phyloP scores from a whole-genome alignment of 2,113 vertebrate genomes.

The Morone chrysops region DNA sequence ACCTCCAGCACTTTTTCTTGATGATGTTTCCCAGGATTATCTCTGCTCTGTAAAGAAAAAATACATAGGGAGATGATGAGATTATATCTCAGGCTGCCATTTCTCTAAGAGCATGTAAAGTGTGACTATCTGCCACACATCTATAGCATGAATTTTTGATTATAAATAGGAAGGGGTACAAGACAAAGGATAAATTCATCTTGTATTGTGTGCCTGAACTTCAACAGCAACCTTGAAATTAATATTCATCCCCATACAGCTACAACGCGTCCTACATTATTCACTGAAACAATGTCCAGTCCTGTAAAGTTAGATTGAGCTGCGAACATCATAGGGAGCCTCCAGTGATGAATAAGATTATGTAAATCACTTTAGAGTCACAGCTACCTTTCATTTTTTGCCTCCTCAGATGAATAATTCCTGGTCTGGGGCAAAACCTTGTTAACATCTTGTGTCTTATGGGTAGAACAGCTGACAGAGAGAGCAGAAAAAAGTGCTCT shows the following conservation, averaged over 20 bases:
- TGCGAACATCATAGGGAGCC: constrained; percentile 43
- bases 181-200: constrained; percentile 23
- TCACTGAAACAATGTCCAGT: constrained; percentile 31
- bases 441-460: constrained; percentile 16
- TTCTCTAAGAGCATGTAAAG: constrained; percentile 28
- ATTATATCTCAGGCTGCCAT: constrained; percentile 48
- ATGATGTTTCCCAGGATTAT: constrained; percentile 98
- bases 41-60: constrained; percentile 88
- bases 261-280: constrained; percentile 25
- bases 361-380: constrained; percentile 52
- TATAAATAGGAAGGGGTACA: constrained; percentile 36
- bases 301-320: constrained; percentile 27
- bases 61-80: constrained; percentile 33
- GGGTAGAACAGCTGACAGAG: constrained; percentile 8
- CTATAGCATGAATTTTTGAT: constrained; percentile 43
- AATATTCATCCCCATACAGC: constrained; percentile 46
- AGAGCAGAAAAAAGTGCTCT: constrained; percentile 6
- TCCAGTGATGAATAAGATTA: constrained; percentile 61
- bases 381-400: constrained; percentile 24
- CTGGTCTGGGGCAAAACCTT: constrained; percentile 35
- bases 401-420: constrained; percentile 37
- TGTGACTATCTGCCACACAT: constrained; percentile 59
- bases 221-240: constrained; percentile 54
- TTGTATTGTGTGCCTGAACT: background rate
- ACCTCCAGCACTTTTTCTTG: constrained; percentile 99